Evolutionary conservation across 2,888 invertebrate species (phyloP), one percentile per base, ranked within the genome.

Genomic region (Gymnosoma rotundatum): DNA sequence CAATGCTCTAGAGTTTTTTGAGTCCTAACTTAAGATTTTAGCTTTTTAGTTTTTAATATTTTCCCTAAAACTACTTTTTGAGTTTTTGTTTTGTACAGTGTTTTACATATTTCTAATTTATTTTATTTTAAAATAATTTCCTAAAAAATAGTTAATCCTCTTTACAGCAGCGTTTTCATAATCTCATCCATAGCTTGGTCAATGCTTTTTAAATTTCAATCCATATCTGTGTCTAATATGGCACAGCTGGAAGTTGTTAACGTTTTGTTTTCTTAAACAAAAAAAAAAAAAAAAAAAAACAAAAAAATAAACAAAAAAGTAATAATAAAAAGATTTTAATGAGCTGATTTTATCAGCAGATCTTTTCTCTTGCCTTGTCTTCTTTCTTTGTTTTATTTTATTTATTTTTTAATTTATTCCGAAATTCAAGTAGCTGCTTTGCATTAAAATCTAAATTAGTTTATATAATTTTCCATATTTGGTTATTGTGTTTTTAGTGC

Each of bases 391-490:
- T 18, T 52, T 42, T 42, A 52, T 54, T 54, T 7, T 63, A 54
- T 67, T 18, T 70, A 10, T 18, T 52, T 56, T 42, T 56, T 83
- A 78, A 78, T 83, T 48, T 83, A 78, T 83, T 78, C 78, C 83
- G 78, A 83, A 83, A 83, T 83, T 83, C 83, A 83, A 83, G 83
- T 75, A 83, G 83, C 83, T 75, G 75, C 72, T 83, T 83, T 83
- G 75, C 74, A 78, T 83, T 78, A 66, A 79, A 70, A 78, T 79
- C 63, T 64, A 78, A 78, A 64, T 78, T 58, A 63, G 67, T 58
- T 72, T 32, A 32, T 32, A 7, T 32, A 5, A 1, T 45, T 70
- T 36, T 48, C 14, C 36, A 56, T 72, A 60, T 70, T 58, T 69
- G 25, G 73, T 50, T 20, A 75, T 78, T 70, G 64, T 75, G 45